Conservation (phyloP, 1,140 invertebrate genomes). For the Ylistrum balloti region DNA sequence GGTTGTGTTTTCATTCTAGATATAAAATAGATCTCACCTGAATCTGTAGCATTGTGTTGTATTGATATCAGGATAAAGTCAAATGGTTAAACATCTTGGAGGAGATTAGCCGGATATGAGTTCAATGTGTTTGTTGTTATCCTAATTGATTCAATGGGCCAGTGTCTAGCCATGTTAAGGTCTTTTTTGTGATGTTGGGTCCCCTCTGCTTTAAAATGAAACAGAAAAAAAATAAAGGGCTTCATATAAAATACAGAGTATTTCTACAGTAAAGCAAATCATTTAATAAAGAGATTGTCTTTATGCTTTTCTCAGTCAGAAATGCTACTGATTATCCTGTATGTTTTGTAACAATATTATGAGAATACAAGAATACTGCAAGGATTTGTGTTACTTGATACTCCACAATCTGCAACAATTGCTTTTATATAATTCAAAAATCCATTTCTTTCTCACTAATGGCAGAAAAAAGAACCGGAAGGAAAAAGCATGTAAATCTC, state of each 20-base stretch:
- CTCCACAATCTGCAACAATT: background rate
- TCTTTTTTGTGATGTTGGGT: no score
- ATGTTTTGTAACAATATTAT: background rate
- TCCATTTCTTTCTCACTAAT: slow-evolving; percentile 7
- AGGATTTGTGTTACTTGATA: background rate
- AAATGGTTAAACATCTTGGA: background rate
- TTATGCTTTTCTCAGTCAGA: no score
- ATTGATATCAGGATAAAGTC: background rate
- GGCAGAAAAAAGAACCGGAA: slow-evolving; percentile 38
- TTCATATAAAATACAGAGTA: no score
- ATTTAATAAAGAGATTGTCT: no score
- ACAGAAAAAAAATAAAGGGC: no score
- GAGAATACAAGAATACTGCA: background rate
- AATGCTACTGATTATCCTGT: no score
- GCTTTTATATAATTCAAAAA: slow-evolving; percentile 11
- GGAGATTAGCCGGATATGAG: background rate
- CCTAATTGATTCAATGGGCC: background rate
- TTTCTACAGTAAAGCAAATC: no score
- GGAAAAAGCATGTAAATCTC: slow-evolving; percentile 35
- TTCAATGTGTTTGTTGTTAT: background rate
- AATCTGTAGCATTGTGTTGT: background rate
- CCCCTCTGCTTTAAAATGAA: no score
- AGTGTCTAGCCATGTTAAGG: background rate
- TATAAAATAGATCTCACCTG: slow-evolving; percentile 4
- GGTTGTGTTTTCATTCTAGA: slow-evolving; percentile 27